phyloP scores from a whole-genome alignment of 2,888 invertebrate genomes.

The Melanostoma scalare region DNA sequence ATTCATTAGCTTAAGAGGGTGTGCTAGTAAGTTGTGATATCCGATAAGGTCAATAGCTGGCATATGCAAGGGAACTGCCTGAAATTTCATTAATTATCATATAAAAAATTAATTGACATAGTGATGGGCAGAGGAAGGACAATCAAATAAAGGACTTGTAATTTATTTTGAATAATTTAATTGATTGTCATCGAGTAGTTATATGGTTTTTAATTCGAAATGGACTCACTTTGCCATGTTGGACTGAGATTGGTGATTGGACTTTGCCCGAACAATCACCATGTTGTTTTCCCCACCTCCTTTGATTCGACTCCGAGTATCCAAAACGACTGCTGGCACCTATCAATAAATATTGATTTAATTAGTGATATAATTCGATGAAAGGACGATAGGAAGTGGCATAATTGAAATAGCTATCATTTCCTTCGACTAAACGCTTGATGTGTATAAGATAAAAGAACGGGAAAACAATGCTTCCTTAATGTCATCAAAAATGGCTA shows the following conservation, averaged over 20 bases:
- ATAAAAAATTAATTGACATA: conserved; percentile 46
- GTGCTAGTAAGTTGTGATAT: conserved; percentile 87
- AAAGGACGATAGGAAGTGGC: neutral
- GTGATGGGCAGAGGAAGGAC: neutral
- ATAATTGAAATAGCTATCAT: conserved; percentile 11
- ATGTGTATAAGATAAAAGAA: no score
- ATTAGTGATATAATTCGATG: no score
- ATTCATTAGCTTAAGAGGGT: conserved; percentile 86
- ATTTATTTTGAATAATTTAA: conserved; percentile 11
- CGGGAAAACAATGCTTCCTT: no score
- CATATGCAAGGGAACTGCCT: conserved; percentile 86
- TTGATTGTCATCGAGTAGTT: neutral
- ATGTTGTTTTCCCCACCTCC: conserved; percentile 85
- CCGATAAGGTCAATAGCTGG: conserved; percentile 89
- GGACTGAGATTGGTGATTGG: conserved; percentile 86
- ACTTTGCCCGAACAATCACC: conserved; percentile 86
- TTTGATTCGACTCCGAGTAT: conserved; percentile 85
- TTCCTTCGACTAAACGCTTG: no score
- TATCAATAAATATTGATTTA: conserved; percentile 62
- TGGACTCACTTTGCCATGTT: conserved; percentile 82
- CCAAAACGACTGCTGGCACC: conserved; percentile 82
- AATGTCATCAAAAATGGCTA: no score
- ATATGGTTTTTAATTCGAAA: neutral
- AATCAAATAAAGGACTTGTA: neutral
- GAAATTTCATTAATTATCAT: conserved; percentile 71